Percentiles rank a stretch among this genome's conserved stretches.
Conservation (phyloP, 2,113 vertebrate genomes). For the Caranx ignobilis region DNA sequence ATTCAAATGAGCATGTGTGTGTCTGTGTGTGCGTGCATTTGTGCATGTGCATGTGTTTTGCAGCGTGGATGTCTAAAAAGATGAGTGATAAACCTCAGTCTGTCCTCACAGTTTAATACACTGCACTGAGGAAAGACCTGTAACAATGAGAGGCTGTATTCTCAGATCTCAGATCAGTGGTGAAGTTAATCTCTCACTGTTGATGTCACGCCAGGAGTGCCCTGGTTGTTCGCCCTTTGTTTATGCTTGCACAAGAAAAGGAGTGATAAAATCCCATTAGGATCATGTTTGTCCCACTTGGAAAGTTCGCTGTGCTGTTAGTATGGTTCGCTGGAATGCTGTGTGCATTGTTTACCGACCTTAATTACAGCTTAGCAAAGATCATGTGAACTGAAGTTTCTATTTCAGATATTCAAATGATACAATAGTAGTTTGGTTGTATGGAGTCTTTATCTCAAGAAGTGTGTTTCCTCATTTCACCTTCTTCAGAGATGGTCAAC, state of each 20-base stretch:
- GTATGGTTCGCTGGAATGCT: constrained; percentile 9
- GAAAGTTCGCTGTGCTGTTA: neutral
- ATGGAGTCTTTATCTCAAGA: neutral
- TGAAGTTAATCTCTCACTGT: neutral
- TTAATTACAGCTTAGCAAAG: neutral
- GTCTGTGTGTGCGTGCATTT: neutral
- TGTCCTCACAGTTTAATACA: neutral
- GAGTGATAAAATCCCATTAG: neutral
- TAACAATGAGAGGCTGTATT: constrained; percentile 1
- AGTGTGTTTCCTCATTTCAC: neutral
- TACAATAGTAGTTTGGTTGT: neutral
- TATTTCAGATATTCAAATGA: neutral
- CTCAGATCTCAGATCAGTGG: neutral
- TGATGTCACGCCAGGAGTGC: constrained; percentile 1
- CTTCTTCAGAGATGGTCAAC: neutral
- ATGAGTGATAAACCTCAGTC: neutral
- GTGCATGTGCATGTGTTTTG: neutral
- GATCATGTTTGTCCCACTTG: constrained; percentile 5
- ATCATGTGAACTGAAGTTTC: neutral
- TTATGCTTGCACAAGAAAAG: neutral
- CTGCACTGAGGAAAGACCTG: no score
- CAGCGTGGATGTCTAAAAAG: neutral
- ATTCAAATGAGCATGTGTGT: neutral
- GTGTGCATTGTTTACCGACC: neutral
- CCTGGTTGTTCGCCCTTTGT: constrained; percentile 11